Base-by-base conservation (phyloP, 2,888 invertebrate species). In the Himalopsyche japonica region DNA sequence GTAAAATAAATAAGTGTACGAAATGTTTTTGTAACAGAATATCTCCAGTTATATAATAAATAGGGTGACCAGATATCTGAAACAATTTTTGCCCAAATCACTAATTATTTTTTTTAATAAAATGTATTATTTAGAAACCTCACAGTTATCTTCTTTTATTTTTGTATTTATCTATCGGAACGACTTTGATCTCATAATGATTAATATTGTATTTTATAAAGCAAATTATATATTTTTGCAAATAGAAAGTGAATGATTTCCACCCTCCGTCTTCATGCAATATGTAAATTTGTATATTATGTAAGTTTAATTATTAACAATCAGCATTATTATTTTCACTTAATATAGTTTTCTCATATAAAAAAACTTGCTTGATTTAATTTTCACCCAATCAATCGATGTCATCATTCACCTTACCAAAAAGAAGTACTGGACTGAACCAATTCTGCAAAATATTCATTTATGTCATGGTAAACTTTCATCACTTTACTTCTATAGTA, bases 141-240 rank as follows among this genome's bases (percentile, higher is more conserved):
- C 76, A 85, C 80, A 83, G 84, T 85, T 85, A 87, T 88, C 87
- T 87, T 88, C 88, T 88, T 89, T 89, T 88, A 89, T 89, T 78
- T 43, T 12, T 43, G 43, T 43, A 15, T 43, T 43, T 43, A 43
- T 43, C 43, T 43, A 83, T 76, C 49, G 70, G 49, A 78, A 83
- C 70, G 47, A 76, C 78, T 82, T 64, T 79, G 77, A 82, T 82
- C 47, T 82, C 77, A 76, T 43, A 43, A 43, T 43, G 7, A 43
- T 32, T 49, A 82, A 76, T 84, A 84, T 82, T 78, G 18, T 84
- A 77, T 78, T 47, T 80, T 47, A 77, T 77, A 84, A 79, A 49
- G 79, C 70, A 57, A 43, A 43, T 43, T 43, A 43, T 43, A 43
- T 43, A 43, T 82, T 79, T 84, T 64, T 76, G 76, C 82, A 79